Evolutionary conservation across 2,797 vertebrate genomes (phyloP).

Genomic region (Orestias chungarensis): DNA sequence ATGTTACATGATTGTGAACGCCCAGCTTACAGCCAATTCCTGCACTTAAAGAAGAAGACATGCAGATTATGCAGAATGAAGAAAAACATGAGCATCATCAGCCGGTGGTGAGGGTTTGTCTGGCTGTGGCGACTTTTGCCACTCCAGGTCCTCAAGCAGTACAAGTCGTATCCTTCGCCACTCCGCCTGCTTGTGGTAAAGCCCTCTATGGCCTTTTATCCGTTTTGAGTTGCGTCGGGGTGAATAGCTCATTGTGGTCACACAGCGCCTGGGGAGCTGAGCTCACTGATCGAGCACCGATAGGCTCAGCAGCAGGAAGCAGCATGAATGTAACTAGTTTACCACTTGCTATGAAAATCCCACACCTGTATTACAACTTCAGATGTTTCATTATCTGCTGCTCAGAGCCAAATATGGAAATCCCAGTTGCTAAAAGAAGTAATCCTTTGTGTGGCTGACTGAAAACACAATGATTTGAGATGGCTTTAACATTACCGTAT

Average conservation of each 20-base stretch:
- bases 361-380: constrained; percentile 3
- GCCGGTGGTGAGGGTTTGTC: constrained; percentile 12
- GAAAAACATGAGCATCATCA: constrained; percentile 1
- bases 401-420: constrained; percentile 5
- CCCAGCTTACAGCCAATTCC: neutral
- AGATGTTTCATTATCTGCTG: constrained; percentile 10
- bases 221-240: constrained; percentile 11
- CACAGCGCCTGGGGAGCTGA: constrained; percentile 29
- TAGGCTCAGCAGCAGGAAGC: constrained; percentile 55
- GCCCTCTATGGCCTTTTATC: constrained; percentile 19
- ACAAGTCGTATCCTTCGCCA: constrained; percentile 26
- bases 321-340: constrained; percentile 17
- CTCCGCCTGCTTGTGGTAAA: constrained; percentile 27
- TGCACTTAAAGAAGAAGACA: neutral
- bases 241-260: constrained; percentile 63
- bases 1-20: neutral
- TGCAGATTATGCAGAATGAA: constrained; percentile 3
- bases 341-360: constrained; percentile 30
- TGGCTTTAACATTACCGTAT: too few species aligned
- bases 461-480: neutral
- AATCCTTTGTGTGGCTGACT: too few species aligned
- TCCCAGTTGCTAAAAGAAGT: neutral
- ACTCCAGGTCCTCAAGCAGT: constrained; percentile 14
- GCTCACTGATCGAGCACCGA: constrained; percentile 55
- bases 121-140: constrained; percentile 26